These are phyloP conservation scores for Tyrophagus putrescentiae DNA, from an alignment of 1,140 invertebrate species.

Conservation along the genomic window DNA sequence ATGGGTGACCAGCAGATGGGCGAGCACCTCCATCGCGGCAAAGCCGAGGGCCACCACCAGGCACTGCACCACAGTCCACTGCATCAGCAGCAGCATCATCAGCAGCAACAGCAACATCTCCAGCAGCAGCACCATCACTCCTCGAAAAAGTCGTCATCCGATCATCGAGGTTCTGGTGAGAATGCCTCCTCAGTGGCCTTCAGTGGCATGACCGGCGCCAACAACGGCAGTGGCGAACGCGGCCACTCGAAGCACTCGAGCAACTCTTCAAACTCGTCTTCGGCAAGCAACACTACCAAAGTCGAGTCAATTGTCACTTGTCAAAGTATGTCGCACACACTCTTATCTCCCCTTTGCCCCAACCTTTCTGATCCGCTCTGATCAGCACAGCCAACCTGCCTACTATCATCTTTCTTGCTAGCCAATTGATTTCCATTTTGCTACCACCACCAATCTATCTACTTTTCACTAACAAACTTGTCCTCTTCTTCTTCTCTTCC, in stretches of 20 bases:
- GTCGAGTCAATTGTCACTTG: slow-evolving; percentile 19
- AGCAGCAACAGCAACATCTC: neutral
- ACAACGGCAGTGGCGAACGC: neutral
- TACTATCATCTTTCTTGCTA: neutral
- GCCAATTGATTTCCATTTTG: neutral
- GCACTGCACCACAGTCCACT: too few species aligned
- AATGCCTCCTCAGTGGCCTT: neutral
- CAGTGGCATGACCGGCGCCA: neutral
- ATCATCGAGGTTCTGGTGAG: too few species aligned
- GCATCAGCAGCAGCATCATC: neutral
- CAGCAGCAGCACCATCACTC: neutral
- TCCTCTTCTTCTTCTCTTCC: too few species aligned
- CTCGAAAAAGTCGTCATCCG: neutral
- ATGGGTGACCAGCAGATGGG: too few species aligned
- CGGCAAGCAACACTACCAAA: slow-evolving; percentile 8
- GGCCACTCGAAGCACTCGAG: neutral
- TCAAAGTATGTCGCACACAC: slow-evolving; percentile 19
- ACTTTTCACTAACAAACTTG: too few species aligned
- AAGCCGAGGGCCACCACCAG: too few species aligned
- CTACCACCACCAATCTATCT: neutral
- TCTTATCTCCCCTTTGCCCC: neutral
- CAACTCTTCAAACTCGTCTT: slow-evolving; percentile 4
- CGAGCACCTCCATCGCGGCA: too few species aligned
- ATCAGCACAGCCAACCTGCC: neutral
- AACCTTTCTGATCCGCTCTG: neutral